Base-by-base conservation (phyloP, 2,888 invertebrate genomes). In the Mythimna lalbum region DNA sequence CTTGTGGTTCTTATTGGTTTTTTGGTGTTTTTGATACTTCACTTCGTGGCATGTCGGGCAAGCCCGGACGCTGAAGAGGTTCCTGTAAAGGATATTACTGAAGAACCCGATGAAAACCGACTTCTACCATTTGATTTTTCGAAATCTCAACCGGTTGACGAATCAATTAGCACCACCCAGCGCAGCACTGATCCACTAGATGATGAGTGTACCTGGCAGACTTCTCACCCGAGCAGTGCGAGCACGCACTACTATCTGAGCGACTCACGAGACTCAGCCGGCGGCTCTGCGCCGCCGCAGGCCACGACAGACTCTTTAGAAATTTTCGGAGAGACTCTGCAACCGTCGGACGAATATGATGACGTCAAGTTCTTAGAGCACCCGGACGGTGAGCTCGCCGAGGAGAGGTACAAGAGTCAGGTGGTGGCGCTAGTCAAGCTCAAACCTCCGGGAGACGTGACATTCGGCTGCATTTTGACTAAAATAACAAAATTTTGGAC, bases 401-500 rank as follows among this genome's bases (percentile, higher is more conserved):
- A 66, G 9, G 69, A 61, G 88, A 2, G 86, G 2, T 83, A 86
- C 50, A 87, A 84, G 21, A 64, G 73, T 27, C 84, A 85, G 33
- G 84, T 93, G 2, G 65, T 91, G 19, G 93, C 94, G 17, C 84
- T 95, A 19, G 94, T 94, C 39, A 92, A 91, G 75, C 59, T 91
- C 33, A 89, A 86, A 31, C 90, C 92, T 4, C 87, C 86, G 1
- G 79, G 81, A n/a, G 90, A 90, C 39, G 62, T 91, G 7, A 90
- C 87, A 33, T 94, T 94, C 72, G 94, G 94, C 4, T 95, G 95
- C 78, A 91, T 90, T 4, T 84, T 93, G 53, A 93, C 94, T 2
- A 86, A 91, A n/a, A 78, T 95, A 23, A 86, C 88, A 19, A 76
- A 82, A 14, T 83, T 84, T 69, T 95, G 95, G 93, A 86, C 90